A percentile compares a stretch with the other conserved stretches of the same genome.
These are phyloP conservation scores for Eupsilia transversa DNA, from an alignment of 2,888 invertebrate genomes.

Conservation along the genomic window DNA sequence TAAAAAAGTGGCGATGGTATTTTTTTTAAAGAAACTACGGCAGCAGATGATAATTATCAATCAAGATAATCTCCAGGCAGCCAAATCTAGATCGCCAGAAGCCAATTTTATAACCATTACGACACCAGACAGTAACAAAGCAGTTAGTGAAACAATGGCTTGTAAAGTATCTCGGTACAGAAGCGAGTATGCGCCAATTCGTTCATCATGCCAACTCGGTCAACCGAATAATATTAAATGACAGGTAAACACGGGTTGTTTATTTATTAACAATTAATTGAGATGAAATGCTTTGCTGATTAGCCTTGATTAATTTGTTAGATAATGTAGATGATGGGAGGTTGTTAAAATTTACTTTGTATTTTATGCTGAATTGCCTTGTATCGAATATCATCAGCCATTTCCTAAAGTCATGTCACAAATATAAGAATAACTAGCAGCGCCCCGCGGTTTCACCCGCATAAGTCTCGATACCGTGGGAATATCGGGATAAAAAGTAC, in stretches of 20 bases:
- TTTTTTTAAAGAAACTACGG: no score
- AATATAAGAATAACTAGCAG: no score
- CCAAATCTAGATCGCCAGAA: no score
- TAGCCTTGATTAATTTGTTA: constrained; percentile 29
- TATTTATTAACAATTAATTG: constrained; percentile 51
- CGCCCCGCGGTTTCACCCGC: no score
- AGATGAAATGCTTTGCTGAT: constrained; percentile 41
- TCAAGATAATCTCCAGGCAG: no score
- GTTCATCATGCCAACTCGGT: constrained; percentile 63
- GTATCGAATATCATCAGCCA: background rate
- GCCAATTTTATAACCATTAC: no score
- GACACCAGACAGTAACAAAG: no score
- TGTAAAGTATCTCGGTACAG: no score
- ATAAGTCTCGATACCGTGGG: no score
- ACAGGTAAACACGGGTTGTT: constrained; percentile 58
- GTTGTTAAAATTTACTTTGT: background rate
- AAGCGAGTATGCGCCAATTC: background rate
- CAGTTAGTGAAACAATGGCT: no score
- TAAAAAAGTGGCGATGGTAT: no score
- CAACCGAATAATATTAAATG: constrained; percentile 53
- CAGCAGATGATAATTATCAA: background rate
- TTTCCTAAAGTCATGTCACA: background rate
- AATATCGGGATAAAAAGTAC: no score
- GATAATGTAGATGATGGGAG: background rate
- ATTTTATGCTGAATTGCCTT: background rate